Conservation (phyloP, 2,888 invertebrate species). For the Anoncus sp. region DNA sequence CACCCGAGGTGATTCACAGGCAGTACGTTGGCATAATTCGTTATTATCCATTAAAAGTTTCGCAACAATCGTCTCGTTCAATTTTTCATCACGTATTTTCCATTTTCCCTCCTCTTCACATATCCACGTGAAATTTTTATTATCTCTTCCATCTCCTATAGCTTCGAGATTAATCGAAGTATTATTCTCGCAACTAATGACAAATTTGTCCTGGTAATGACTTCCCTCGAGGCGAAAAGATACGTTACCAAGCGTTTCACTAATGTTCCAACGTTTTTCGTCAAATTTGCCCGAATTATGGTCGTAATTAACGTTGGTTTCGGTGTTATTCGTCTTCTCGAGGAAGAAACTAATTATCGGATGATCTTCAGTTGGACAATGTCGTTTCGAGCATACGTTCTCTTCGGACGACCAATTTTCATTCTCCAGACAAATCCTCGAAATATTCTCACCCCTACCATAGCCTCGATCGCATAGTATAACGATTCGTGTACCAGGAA, state of each 20-base stretch:
- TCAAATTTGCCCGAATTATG: slow-evolving; percentile 1
- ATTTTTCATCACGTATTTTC: slow-evolving; percentile 60
- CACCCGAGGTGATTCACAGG: slow-evolving; percentile 66
- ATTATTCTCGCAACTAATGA: slow-evolving; percentile 69
- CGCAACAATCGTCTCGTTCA: slow-evolving; percentile 53
- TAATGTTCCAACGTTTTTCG: neutral
- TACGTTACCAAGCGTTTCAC: slow-evolving; percentile 59
- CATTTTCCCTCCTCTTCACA: slow-evolving; percentile 72
- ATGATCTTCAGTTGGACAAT: slow-evolving; percentile 69
- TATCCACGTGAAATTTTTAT: slow-evolving; percentile 72
- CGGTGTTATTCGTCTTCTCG: slow-evolving; percentile 4
- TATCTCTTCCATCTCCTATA: slow-evolving; percentile 30
- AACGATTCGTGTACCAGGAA: slow-evolving; percentile 68
- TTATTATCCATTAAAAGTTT: slow-evolving; percentile 28
- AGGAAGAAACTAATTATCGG: slow-evolving; percentile 65
- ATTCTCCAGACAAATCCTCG: slow-evolving; percentile 85
- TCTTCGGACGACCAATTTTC: slow-evolving; percentile 86
- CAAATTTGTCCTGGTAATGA: slow-evolving; percentile 66
- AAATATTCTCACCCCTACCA: slow-evolving; percentile 84
- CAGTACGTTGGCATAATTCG: slow-evolving; percentile 64
- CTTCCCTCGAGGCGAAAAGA: slow-evolving; percentile 68
- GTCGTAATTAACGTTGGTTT: neutral
- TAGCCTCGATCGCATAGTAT: slow-evolving; percentile 85
- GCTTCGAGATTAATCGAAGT: slow-evolving; percentile 57
- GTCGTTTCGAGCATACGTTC: slow-evolving; percentile 83